phyloP scores from a whole-genome alignment of 37 sponge, comb jelly and placozoan species.

The Spongilla lacustris region DNA sequence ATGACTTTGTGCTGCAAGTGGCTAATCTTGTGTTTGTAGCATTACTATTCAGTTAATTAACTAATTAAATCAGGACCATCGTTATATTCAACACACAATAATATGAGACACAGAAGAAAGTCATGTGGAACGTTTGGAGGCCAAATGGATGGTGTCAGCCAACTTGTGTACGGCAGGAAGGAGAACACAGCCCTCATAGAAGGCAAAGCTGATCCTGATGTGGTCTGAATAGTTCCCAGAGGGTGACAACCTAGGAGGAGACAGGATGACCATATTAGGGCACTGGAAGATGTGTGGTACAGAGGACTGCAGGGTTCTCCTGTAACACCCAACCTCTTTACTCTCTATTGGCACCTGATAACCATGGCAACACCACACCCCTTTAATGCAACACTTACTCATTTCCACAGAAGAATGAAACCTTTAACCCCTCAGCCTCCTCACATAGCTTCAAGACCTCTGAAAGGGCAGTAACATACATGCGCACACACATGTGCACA shows the following conservation, averaged over 20 bases:
- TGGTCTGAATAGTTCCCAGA: conserved; percentile 35
- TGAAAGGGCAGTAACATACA: neutral
- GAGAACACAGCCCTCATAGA: conserved; percentile 34
- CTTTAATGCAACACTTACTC: neutral
- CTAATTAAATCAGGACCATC: too few relatives aligned
- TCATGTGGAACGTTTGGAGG: too few relatives aligned
- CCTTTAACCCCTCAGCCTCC: neutral
- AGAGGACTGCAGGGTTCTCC: neutral
- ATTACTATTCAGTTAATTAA: too few relatives aligned
- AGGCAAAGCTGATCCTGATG: conserved; percentile 53
- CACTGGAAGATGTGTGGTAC: neutral
- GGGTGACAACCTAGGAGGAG: conserved; percentile 26
- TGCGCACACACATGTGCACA: conserved; percentile 7
- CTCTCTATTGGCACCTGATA: too few relatives aligned
- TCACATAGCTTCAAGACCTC: conserved; percentile 24
- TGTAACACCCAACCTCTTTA: neutral
- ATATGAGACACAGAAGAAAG: too few relatives aligned
- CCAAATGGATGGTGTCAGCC: conserved; percentile 4
- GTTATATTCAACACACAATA: too few relatives aligned
- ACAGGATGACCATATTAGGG: neutral
- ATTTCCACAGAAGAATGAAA: conserved; percentile 12
- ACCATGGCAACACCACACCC: too few relatives aligned
- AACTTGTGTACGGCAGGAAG: conserved; percentile 15
- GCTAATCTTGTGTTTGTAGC: too few relatives aligned
- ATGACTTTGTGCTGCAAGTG: too few relatives aligned